Percentiles rank a stretch among this genome's conserved stretches.
Conservation (phyloP, 2,888 invertebrate genomes). For the Girardia tigrina region DNA sequence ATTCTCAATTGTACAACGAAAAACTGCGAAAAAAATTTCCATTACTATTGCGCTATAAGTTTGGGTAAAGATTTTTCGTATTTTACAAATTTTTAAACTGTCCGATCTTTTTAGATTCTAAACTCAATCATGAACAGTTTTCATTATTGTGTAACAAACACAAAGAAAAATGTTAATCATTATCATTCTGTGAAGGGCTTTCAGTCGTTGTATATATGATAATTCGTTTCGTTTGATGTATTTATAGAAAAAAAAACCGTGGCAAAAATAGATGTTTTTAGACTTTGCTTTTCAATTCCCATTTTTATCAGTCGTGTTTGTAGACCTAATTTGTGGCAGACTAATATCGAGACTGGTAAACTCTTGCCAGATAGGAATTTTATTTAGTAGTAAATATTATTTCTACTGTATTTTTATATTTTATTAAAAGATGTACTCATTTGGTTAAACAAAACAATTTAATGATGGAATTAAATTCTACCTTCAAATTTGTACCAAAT, state of each 20-base stretch:
- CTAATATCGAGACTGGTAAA: no score
- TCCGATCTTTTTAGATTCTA: background rate
- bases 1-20: background rate
- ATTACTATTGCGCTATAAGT: background rate
- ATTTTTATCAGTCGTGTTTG: no score
- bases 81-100: background rate
- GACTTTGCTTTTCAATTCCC: background rate
- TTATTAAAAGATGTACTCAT: no score
- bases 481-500: no score
- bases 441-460: no score
- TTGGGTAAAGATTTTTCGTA: background rate
- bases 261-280: background rate
- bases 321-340: no score
- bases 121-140: background rate
- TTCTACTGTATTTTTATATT: no score
- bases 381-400: no score
- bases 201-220: background rate
- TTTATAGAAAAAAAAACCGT: background rate
- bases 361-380: no score
- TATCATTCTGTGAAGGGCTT: background rate
- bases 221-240: background rate
- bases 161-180: background rate
- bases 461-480: no score
- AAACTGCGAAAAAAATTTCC: slow-evolving; percentile 1
- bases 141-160: background rate